Evolutionary conservation across 2,113 vertebrate genomes (phyloP).

Genomic region (Terrapene triunguis): DNA sequence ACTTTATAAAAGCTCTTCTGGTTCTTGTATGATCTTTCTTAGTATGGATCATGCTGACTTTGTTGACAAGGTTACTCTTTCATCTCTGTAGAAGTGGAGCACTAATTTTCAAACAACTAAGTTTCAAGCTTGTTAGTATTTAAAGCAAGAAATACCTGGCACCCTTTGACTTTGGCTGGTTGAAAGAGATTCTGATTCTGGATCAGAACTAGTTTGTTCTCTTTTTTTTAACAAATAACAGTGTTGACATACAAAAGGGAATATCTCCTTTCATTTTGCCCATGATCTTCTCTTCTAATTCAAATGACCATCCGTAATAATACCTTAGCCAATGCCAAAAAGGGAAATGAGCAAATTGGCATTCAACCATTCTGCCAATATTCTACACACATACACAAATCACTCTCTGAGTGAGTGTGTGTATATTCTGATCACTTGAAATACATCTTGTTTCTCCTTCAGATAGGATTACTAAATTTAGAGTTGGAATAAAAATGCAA

Average conservation of each 20-base stretch:
- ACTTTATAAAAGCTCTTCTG: neutral
- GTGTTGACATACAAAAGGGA: accelerated
- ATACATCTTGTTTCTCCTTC: neutral
- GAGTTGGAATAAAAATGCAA: neutral
- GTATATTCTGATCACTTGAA: neutral
- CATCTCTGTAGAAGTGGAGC: neutral
- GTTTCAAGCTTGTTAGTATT: neutral
- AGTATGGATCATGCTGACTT: neutral
- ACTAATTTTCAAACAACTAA: neutral
- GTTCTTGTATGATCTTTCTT: neutral
- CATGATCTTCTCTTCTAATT: neutral
- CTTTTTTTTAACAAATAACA: neutral
- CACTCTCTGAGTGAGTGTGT: neutral
- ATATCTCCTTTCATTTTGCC: neutral
- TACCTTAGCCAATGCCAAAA: neutral
- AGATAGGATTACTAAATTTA: neutral
- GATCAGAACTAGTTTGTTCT: neutral
- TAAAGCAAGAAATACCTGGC: neutral
- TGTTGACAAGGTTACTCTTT: neutral
- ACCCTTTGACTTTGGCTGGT: neutral
- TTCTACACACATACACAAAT: accelerated
- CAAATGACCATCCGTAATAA: neutral
- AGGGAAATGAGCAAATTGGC: neutral
- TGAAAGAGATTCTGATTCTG: neutral
- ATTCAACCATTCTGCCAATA: neutral